Conservation (phyloP, 2,888 invertebrate genomes). For the Thera obeliscata region DNA sequence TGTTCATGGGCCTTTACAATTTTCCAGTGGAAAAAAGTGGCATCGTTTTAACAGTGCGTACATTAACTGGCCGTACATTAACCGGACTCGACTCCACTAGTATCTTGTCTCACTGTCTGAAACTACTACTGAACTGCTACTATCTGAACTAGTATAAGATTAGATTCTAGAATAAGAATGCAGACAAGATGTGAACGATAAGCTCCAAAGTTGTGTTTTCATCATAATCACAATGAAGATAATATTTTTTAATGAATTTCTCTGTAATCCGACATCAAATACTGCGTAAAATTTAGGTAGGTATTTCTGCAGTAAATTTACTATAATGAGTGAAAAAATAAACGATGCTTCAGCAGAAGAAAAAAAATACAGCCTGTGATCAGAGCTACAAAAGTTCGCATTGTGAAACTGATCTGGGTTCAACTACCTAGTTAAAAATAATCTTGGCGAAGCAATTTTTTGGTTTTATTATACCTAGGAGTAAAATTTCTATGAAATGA, state of each 20-base stretch:
- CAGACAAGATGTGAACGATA: not conserved
- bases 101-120: no score
- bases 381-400: not conserved
- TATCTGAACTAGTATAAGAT: no score
- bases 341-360: no score
- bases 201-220: not conserved
- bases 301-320: not conserved
- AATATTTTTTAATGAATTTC: not conserved
- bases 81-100: no score
- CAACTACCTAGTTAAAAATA: not conserved
- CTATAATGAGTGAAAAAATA: no score
- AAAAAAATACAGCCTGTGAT: no score
- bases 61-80: no score
- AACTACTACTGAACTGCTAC: no score
- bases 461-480: slow-evolving; percentile 20
- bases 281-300: not conserved
- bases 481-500: slow-evolving; percentile 20
- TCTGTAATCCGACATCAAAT: not conserved
- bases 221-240: not conserved
- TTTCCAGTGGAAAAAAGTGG: no score
- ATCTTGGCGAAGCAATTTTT: slow-evolving; percentile 2
- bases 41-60: no score
- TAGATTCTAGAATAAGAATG: not conserved
- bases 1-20: no score
- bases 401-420: not conserved